Base-by-base conservation (phyloP, 2,797 vertebrate genomes). In the Clarias platycephalus region DNA sequence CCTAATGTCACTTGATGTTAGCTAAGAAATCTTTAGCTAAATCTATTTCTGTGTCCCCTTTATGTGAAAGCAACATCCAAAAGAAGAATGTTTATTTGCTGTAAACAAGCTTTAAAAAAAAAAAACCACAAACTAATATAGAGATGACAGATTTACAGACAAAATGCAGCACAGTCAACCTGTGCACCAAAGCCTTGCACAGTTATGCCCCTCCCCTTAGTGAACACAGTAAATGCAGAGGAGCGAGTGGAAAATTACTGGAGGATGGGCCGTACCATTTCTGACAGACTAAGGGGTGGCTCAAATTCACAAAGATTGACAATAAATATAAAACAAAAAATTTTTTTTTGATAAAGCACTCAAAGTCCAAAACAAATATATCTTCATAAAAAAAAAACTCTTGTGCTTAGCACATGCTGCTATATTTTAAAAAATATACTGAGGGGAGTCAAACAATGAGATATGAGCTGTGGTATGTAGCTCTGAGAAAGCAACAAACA, bases 221-320 rank as follows among this genome's bases (percentile, higher is more conserved):
- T 81, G 77, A 83, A 79, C 84, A 88, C 82, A 84, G 83, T 86
- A 85, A 89, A 80, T 78, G 72, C 70, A 80, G 80, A 83, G n/a
- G 86, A 81, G 72, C 34, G 58, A 88, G 88, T 88, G 89, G 89
- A 90, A 90, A 90, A 88, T 72, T 88, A 89, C 89, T 83, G 85
- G 60, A 66, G 34, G 76, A 60, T 20, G 82, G 88, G 9, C 67
- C n/a, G 72, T 76, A 90, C 89, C 88, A 90, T 86, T 88, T 74
- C 24, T 83, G 4, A 85, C 28, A 68, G 7, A 13, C 77, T 31
- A 71, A 28, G 71, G 86, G 85, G 70, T 70, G 22, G 55, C 68
- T 16, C 40, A n/a, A 34, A 81, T 22, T 49, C 44, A 49, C 44
- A 12, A 82, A 64, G n/a, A 26, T 80, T 55, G 22, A 71, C 18